Evolutionary conservation across 2,797 vertebrate species (phyloP), one percentile per base, ranked within the genome.

Genomic region (Salarias fasciatus): DNA sequence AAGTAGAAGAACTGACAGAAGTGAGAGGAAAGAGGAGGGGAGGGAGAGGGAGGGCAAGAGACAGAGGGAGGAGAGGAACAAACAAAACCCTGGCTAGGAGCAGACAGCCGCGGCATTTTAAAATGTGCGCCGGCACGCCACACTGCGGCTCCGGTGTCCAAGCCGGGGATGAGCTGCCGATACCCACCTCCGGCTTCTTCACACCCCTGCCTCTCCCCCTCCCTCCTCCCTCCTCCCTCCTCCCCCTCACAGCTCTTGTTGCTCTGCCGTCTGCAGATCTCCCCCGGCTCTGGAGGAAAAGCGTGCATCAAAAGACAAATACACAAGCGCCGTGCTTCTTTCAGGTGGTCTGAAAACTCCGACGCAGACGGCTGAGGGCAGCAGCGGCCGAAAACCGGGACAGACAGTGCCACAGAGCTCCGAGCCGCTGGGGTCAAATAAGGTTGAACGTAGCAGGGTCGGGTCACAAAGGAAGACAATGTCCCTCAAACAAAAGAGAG

Each of bases 91-190:
- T 37, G 72, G 79, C 63, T 29, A 68, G 73, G 59, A 80, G 80
- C 80, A 86, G 81, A 74, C 83, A 70, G 72, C 50, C 46, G 28
- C 63, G 56, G 77, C 43, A 46, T 74, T 89, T 92, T 93, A 90
- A 93, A 92, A 93, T 93, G 92, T 93, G 92, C 92, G 86, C 75
- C 73, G 84, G 87, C 92, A 93, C 91, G 91, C 89, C 90, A 92
- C 91, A 92, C 90, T 93, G 92, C 92, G 88, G 92, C 79, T 92
- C 65, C 63, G 66, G 65, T 85, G 86, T 88, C 87, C 88, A 80
- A 80, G 81, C 73, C 56, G 77, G 66, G 69, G 81, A 90, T 69
- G 80, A 85, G 83, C 78, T 82, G 85, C 83, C 59, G 68, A 83
- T 85, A 71, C 80, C 78, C 42, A 70, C 75, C 79, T 69, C 58